phyloP scores from a whole-genome alignment of 2,888 invertebrate species.

The Plutella xylostella region DNA sequence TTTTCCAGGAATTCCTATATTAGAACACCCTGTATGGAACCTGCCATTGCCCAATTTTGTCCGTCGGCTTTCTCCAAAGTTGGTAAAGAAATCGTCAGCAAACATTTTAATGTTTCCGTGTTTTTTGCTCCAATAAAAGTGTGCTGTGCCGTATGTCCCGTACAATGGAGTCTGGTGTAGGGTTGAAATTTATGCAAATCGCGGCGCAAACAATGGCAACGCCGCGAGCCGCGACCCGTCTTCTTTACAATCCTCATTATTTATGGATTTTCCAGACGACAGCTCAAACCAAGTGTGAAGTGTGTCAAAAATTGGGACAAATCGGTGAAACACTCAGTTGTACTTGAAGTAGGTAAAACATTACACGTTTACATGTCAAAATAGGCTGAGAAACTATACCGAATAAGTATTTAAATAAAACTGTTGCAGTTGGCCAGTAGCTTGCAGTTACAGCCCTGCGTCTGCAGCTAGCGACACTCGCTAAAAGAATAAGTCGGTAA shows the following conservation, averaged over 20 bases:
- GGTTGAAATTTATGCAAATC: constrained; percentile 64
- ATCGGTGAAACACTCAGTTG: background rate
- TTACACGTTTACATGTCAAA: no score
- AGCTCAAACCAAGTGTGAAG: constrained; percentile 1
- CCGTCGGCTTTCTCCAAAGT: constrained; percentile 30
- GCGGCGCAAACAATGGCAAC: constrained; percentile 29
- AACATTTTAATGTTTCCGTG: constrained; percentile 34
- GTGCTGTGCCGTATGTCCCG: constrained; percentile 28
- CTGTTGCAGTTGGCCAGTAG: no score
- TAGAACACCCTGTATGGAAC: constrained; percentile 25
- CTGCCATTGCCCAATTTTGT: no score
- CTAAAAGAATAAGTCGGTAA: no score
- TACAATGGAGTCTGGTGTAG: constrained; percentile 34
- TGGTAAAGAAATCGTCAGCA: constrained; percentile 37
- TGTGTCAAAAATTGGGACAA: constrained; percentile 2
- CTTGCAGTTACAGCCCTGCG: no score
- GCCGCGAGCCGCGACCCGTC: background rate
- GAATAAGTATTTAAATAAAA: no score
- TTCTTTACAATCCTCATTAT: constrained; percentile 4
- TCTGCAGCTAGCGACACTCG: no score
- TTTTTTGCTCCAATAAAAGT: constrained; percentile 59
- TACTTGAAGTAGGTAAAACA: background rate
- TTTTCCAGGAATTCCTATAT: no score
- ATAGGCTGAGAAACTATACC: no score
- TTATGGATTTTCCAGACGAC: constrained; percentile 4